phyloP scores from a whole-genome alignment of 2,797 vertebrate species.

The Propithecus deckenii region DNA sequence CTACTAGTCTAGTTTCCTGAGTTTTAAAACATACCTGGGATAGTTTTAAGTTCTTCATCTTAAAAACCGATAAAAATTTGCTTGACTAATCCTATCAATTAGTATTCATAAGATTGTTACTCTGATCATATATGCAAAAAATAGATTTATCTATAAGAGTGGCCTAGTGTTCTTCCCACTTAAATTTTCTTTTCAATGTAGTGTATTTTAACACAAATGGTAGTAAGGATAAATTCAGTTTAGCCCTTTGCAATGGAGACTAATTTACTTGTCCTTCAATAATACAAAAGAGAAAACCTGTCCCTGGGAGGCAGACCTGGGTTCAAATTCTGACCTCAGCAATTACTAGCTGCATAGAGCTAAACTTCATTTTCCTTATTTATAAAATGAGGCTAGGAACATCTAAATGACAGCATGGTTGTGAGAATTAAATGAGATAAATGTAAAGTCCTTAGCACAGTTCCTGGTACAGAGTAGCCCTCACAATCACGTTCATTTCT shows the following conservation, averaged over 20 bases:
- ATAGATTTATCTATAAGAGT: background rate
- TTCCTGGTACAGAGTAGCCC: background rate
- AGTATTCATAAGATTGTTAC: conserved; percentile 1
- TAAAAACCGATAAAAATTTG: conserved; percentile 31
- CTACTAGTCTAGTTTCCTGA: background rate
- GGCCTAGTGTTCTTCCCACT: background rate
- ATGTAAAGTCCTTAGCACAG: background rate
- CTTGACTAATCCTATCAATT: background rate
- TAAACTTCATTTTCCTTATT: conserved; percentile 15
- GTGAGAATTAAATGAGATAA: background rate
- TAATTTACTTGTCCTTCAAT: background rate
- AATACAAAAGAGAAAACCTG: conserved; percentile 15
- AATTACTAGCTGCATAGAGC: background rate
- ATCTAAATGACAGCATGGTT: background rate
- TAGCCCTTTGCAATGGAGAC: background rate
- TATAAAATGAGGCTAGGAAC: background rate
- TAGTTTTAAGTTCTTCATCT: conserved; percentile 12
- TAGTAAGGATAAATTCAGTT: background rate
- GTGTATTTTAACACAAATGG: conserved; percentile 24
- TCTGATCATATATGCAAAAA: conserved; percentile 5
- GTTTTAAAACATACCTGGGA: conserved; percentile 26
- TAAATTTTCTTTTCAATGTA: conserved; percentile 9
- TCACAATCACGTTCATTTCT: background rate
- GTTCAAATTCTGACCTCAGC: conserved; percentile 8
- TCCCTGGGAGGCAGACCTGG: background rate